Evolutionary conservation across 2,113 vertebrate genomes (phyloP).

Genomic region (Todiramphus saurophagus): DNA sequence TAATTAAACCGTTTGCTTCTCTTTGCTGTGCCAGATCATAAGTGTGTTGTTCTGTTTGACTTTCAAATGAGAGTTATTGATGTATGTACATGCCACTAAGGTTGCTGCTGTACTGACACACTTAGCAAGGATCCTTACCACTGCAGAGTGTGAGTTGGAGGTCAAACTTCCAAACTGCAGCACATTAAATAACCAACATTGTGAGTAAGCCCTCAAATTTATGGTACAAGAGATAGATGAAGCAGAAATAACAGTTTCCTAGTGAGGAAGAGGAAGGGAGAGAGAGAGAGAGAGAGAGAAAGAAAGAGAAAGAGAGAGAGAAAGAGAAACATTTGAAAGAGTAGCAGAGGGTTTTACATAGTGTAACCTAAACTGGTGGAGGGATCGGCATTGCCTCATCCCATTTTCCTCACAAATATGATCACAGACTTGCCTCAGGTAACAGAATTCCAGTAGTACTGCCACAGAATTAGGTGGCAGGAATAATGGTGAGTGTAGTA

Average conservation of each 20-base stretch:
- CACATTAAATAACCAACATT: background rate
- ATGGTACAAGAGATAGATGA: background rate
- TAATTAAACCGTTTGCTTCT: slow-evolving; percentile 14
- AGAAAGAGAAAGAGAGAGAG: background rate
- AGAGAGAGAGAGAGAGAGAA: background rate
- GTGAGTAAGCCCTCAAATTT: background rate
- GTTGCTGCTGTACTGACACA: background rate
- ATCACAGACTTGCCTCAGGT: background rate
- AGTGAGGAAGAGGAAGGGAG: background rate
- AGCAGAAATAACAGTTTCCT: background rate
- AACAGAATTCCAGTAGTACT: background rate
- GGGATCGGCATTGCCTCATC: background rate
- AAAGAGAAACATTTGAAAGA: background rate
- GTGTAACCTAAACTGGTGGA: background rate
- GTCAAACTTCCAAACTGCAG: background rate
- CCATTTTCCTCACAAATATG: background rate
- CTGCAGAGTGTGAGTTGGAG: background rate
- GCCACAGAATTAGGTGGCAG: background rate
- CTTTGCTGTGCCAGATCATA: background rate
- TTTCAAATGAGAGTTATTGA: background rate
- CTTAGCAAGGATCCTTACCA: background rate
- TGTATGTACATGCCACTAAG: background rate
- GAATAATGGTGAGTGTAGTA: background rate
- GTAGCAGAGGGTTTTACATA: background rate
- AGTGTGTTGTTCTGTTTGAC: background rate